These are phyloP conservation scores for Lamprotornis superbus DNA, from an alignment of 2,113 vertebrate genomes.

Conservation along the genomic window DNA sequence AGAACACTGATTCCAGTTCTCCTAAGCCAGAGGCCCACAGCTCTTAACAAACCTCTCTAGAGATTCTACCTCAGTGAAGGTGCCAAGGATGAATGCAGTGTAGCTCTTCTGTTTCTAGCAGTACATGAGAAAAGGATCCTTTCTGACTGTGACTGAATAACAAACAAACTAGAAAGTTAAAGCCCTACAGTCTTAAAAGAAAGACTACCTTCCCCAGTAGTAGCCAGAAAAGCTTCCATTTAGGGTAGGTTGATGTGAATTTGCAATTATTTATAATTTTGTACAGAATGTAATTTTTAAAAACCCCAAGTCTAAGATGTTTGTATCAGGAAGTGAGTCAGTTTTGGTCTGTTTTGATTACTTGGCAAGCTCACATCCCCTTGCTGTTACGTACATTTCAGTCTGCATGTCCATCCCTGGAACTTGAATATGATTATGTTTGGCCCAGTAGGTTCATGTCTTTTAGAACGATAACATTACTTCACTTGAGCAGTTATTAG, in stretches of 20 bases:
- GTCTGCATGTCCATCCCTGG: neutral
- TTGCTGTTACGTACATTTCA: neutral
- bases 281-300: neutral
- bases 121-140: neutral
- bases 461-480: conserved; percentile 30
- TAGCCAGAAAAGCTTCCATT: neutral
- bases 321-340: neutral
- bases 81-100: neutral
- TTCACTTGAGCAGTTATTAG: conserved; percentile 44
- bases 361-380: neutral
- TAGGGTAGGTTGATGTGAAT: neutral
- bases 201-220: neutral
- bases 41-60: neutral
- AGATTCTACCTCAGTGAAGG: neutral
- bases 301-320: neutral
- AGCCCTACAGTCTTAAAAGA: neutral
- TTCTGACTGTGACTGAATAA: neutral
- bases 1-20: neutral
- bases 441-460: conserved; percentile 33
- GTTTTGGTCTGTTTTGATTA: conserved; percentile 8
- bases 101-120: neutral
- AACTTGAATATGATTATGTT: neutral
- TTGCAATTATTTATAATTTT: conserved; percentile 25
- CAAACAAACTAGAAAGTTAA: neutral
- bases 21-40: neutral